Conservation (phyloP, 2,888 invertebrate species). For the Stegana nigrithorax region DNA sequence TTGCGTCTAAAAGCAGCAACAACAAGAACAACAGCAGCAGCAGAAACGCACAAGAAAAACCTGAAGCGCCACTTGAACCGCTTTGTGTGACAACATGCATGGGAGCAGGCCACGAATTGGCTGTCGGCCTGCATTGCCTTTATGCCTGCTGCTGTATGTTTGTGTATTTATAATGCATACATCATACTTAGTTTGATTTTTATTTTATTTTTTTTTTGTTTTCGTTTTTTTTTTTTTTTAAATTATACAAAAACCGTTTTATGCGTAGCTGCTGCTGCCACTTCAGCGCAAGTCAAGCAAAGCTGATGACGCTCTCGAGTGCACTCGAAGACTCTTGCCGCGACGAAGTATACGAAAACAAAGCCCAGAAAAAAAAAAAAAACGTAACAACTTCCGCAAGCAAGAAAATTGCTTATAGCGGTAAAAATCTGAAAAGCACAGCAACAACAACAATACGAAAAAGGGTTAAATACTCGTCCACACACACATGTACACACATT, state of each 20-base stretch:
- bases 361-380: conserved; percentile 12
- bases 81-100: conserved; percentile 18
- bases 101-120: conserved; percentile 30
- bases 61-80: conserved; percentile 17
- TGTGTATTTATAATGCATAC: neutral
- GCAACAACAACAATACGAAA: conserved; percentile 31
- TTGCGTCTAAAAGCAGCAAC: neutral
- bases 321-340: conserved; percentile 48
- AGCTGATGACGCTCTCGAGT: conserved; percentile 46
- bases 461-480: conserved; percentile 46
- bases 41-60: neutral
- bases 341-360: conserved; percentile 26
- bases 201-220: conserved; percentile 4
- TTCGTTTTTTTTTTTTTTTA: conserved; percentile 9
- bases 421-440: conserved; percentile 61
- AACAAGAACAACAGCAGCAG: neutral
- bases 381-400: conserved; percentile 50
- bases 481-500: neutral
- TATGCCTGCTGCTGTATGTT: conserved; percentile 9
- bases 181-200: no score
- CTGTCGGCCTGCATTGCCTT: neutral
- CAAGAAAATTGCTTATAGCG: conserved; percentile 57
- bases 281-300: conserved; percentile 42
- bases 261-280: conserved; percentile 23
- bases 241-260: conserved; percentile 30